These are phyloP conservation scores for Diarsia rubi DNA, from an alignment of 2,888 invertebrate species.

Conservation along the genomic window DNA sequence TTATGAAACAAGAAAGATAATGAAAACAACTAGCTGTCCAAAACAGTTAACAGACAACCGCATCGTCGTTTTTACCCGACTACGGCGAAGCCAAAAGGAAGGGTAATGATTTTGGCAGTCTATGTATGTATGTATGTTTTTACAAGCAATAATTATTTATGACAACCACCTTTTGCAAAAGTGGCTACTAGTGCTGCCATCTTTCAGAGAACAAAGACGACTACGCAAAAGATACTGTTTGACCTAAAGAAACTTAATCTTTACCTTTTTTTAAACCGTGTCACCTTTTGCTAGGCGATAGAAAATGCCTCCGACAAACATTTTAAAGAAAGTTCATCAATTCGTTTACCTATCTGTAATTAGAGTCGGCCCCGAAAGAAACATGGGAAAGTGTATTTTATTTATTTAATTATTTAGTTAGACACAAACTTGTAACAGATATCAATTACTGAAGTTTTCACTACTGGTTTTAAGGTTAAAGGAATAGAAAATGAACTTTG, in stretches of 20 bases:
- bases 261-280: constrained; percentile 9
- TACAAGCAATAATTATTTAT: no score
- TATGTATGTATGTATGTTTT: no score
- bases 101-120: no score
- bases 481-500: constrained; percentile 34
- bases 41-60: no score
- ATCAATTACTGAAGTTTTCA: constrained; percentile 55
- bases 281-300: constrained; percentile 8
- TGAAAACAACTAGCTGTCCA: no score
- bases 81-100: no score
- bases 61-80: no score
- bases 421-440: constrained; percentile 49
- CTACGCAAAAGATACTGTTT: not conserved
- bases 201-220: not conserved
- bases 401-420: constrained; percentile 51
- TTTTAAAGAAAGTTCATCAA: constrained; percentile 51
- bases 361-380: constrained; percentile 33
- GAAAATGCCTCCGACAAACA: constrained; percentile 14
- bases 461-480: constrained; percentile 39
- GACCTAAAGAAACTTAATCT: not conserved
- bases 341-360: constrained; percentile 59
- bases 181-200: not conserved
- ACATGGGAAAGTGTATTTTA: constrained; percentile 57
- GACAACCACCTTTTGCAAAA: not conserved
- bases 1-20: no score